These are phyloP conservation scores for Cardinalis cardinalis DNA, from an alignment of 2,113 vertebrate genomes.

Conservation along the genomic window DNA sequence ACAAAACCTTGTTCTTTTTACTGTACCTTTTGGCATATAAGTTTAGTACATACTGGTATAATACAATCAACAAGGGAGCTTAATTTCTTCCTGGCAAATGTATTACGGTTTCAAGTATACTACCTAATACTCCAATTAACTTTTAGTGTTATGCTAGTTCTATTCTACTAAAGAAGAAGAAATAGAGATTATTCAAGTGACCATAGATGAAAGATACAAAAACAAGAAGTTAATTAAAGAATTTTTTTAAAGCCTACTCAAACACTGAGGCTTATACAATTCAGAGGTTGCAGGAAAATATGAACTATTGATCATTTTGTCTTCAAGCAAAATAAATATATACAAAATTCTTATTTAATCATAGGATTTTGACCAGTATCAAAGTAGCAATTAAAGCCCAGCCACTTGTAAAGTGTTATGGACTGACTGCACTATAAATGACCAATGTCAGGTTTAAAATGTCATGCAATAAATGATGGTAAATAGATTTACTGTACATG, in stretches of 20 bases:
- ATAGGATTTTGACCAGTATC: constrained; percentile 57
- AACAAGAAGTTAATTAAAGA: neutral
- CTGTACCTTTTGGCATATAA: neutral
- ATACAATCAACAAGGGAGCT: neutral
- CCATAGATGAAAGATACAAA: constrained; percentile 61
- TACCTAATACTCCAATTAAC: constrained; percentile 74
- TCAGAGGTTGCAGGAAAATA: neutral
- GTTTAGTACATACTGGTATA: constrained; percentile 2
- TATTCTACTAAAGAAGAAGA: constrained; percentile 72
- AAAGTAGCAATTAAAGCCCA: constrained; percentile 64
- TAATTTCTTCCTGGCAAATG: constrained; percentile 18
- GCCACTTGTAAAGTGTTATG: constrained; percentile 55
- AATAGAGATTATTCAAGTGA: constrained; percentile 53
- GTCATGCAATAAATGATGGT: constrained; percentile 70
- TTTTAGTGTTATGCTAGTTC: constrained; percentile 69
- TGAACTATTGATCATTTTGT: constrained; percentile 16
- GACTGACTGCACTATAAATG: constrained; percentile 67
- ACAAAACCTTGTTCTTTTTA: constrained; percentile 9
- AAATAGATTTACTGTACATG: constrained; percentile 52
- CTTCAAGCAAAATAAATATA: constrained; percentile 43
- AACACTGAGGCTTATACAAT: neutral
- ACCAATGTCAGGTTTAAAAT: constrained; percentile 60
- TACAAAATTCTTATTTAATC: constrained; percentile 53
- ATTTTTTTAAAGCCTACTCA: constrained; percentile 24
- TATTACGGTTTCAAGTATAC: constrained; percentile 41